phyloP scores from a whole-genome alignment of 2,888 invertebrate genomes.

The Thyatira batis region DNA sequence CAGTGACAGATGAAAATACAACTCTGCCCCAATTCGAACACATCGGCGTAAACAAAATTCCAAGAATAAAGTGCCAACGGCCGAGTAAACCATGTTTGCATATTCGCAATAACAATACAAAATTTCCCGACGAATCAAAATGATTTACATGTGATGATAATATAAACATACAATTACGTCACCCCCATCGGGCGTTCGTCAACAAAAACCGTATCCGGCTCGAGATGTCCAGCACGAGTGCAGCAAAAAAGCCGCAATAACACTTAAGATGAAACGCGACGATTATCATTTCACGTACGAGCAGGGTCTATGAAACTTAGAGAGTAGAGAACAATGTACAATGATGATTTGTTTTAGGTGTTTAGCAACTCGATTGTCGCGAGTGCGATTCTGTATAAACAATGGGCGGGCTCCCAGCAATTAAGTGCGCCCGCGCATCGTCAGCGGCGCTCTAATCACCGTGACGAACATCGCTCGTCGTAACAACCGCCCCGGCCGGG shows the following conservation, averaged over 20 bases:
- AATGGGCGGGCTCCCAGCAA: conserved; percentile 57
- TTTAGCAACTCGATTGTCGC: conserved; percentile 56
- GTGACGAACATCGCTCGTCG: conserved; percentile 41
- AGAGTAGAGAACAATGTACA: conserved; percentile 57
- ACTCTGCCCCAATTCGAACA: conserved; percentile 44
- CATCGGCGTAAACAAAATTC: conserved; percentile 4
- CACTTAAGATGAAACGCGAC: conserved; percentile 37
- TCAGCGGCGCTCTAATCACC: conserved; percentile 43
- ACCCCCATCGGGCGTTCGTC: conserved; percentile 47
- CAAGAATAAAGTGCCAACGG: background rate
- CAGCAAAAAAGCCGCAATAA: conserved; percentile 48
- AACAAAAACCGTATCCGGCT: conserved; percentile 74
- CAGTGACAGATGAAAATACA: conserved; percentile 21
- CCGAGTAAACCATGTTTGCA: background rate
- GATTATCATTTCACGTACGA: conserved; percentile 35
- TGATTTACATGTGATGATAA: conserved; percentile 51
- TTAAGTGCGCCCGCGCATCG: conserved; percentile 51
- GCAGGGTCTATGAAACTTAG: conserved; percentile 54
- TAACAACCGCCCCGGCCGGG: conserved; percentile 35
- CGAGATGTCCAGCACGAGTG: conserved; percentile 49
- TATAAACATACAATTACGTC: conserved; percentile 65
- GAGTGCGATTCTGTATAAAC: conserved; percentile 46
- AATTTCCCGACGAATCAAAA: conserved; percentile 37
- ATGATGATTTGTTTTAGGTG: conserved; percentile 51
- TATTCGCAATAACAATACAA: conserved; percentile 6